Conservation (phyloP, 2,888 invertebrate species). For the Copidosoma aretas region DNA sequence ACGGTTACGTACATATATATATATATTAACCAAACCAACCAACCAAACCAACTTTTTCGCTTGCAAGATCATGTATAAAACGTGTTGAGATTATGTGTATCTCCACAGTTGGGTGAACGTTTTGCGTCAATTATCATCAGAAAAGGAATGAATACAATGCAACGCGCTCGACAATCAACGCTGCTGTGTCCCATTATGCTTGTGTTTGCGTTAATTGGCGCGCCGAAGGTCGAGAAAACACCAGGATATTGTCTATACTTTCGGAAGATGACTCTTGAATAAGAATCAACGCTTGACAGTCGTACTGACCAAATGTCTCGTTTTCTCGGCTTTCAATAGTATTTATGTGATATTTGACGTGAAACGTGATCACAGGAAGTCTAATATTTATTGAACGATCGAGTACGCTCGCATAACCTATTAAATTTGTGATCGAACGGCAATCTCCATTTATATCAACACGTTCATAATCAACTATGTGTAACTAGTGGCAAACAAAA, state of each 20-base stretch:
- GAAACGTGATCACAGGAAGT: slow-evolving; percentile 26
- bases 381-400: slow-evolving; percentile 31
- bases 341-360: slow-evolving; percentile 30
- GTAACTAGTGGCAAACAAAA: slow-evolving; percentile 7
- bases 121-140: slow-evolving; percentile 25
- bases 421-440: slow-evolving; percentile 17
- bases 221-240: slow-evolving; percentile 1
- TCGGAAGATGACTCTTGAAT: neutral
- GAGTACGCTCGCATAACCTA: slow-evolving; percentile 30
- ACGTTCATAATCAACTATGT: neutral
- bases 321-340: no score
- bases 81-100: neutral
- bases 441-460: slow-evolving; percentile 11
- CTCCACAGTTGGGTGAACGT: slow-evolving; percentile 1
- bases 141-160: neutral
- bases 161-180: slow-evolving; percentile 18
- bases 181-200: slow-evolving; percentile 18
- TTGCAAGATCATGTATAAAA: slow-evolving; percentile 18
- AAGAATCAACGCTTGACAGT: neutral
- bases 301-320: neutral
- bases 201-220: slow-evolving; percentile 30
- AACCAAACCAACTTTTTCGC: slow-evolving; percentile 48
- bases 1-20: slow-evolving; percentile 38
- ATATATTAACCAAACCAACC: slow-evolving; percentile 49
- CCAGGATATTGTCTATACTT: no score